Evolutionary conservation across 2,888 invertebrate species (phyloP), one percentile per base, ranked within the genome.

Genomic region (Nesidiocoris tenuis): DNA sequence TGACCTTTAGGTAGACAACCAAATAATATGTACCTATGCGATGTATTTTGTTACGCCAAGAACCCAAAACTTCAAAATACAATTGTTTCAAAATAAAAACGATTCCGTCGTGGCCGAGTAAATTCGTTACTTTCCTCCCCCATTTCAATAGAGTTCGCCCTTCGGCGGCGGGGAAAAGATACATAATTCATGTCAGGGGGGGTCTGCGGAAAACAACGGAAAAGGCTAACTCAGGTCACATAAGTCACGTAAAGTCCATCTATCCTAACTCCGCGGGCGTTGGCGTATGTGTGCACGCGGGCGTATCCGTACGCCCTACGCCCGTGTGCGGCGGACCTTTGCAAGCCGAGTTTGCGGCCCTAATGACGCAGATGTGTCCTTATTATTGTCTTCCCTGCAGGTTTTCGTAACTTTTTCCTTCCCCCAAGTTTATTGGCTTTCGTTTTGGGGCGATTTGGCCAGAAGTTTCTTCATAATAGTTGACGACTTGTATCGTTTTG

Each of bases 181-280:
- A 65, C 65, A 65, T 65, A 65, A 65, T 65, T 65, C 65, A 65
- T 65, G 65, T 65, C 19, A 25, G 65, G 65, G 65, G 24, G 3
- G 39, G 3, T 39, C 12, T 39, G 39, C 5, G 39, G 39, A 12
- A 39, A 39, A 39, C 39, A 39, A 39, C 39, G 39, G 39, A 39
- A 39, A 12, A 12, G 39, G 39, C 39, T 39, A 39, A 39, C 39
- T 3, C 17, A 17, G 67, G 67, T 39, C 39, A 12, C 56, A 67
- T 55, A 67, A 67, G 67, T 67, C 67, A 67, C 67, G 67, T 67
- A 67, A 67, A 19, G 39, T 67, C 67, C 67, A 67, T 67, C 67
- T 67, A 56, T 67, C 67, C 67, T 22, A 67, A 67, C 67, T 67
- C 67, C 67, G 21, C 9, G 21, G 16, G 12, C 39, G 39, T 3